Base-by-base conservation (phyloP, 2,888 invertebrate species). In the Galeruca laticollis region DNA sequence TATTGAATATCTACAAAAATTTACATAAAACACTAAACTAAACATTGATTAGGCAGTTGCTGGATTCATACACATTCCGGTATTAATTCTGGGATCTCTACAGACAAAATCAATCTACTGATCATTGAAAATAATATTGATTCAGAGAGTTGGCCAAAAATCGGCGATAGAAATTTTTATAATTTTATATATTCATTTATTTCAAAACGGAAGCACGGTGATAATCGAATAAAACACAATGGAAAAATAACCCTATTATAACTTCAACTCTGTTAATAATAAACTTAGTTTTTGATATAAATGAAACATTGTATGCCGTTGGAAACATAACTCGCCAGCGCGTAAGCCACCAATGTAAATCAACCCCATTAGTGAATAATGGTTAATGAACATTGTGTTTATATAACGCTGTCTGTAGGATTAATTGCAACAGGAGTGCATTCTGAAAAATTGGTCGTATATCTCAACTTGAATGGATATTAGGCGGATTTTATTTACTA, bases 351-450 rank as follows among this genome's bases (percentile, higher is more conserved):
- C 79, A 82, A 81, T 84, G 82, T 82, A 84, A 84, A 83, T 83
- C 83, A 78, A 77, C 78, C 79, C 79, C 77, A 74, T 74, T 70
- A 73, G 77, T 84, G 81, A 85, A 81, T 83, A 84, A 84, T 82
- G 82, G 78, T 81, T 80, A 83, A 84, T 84, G 83, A 84, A 84
- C 83, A 82, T 82, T 83, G 82, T 82, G 83, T 84, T 84, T 85
- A 84, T 84, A 83, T 83, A 83, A 81, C 80, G 79, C 74, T 76
- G 79, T 73, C 77, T 79, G 76, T 79, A 79, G 81, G 83, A 81
- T 78, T 75, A 74, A 75, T 76, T 78, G 69, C 69, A 69, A 26
- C 73, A 72, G 65, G 54, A 56, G 26, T 73, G 75, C 74, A 72
- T 70, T 61, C 73, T 77, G 77, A 78, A 79, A 79, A 79, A 78